These are phyloP conservation scores for Penaeus japonicus DNA, from an alignment of 1,140 invertebrate genomes.

Conservation along the genomic window DNA sequence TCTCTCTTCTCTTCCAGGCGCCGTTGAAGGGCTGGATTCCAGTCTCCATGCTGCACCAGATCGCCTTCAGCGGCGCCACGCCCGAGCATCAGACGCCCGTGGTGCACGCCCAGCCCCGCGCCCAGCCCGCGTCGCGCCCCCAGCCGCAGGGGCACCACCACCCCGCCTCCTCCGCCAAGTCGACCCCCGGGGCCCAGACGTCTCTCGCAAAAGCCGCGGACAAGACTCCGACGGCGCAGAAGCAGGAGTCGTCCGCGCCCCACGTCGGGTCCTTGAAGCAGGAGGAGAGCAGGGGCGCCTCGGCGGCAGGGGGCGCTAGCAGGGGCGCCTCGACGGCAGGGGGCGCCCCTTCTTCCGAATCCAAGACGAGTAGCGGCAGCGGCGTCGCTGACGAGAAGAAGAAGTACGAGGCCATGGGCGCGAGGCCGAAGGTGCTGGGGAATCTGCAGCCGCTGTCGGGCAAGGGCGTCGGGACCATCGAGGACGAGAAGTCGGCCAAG, in stretches of 20 bases:
- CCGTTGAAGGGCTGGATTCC: slow-evolving; percentile 57
- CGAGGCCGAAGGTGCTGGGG: slow-evolving; percentile 9
- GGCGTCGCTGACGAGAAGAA: slow-evolving; percentile 25
- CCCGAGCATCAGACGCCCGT: slow-evolving; percentile 42
- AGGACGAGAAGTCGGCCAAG: slow-evolving; percentile 39
- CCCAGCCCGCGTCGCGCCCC: not conserved
- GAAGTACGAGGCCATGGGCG: slow-evolving; percentile 47
- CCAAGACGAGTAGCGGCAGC: not conserved
- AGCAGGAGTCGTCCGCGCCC: not conserved
- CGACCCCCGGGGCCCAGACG: not conserved
- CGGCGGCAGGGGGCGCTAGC: not conserved
- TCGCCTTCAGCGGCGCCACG: slow-evolving; percentile 47
- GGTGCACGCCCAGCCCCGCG: slow-evolving; percentile 19
- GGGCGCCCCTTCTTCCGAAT: not conserved
- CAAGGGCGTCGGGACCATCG: slow-evolving; percentile 14
- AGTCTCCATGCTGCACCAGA: slow-evolving; percentile 53
- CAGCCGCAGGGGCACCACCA: not conserved
- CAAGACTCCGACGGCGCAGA: not conserved
- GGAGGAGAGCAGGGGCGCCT: not conserved
- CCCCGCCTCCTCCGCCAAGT: not conserved
- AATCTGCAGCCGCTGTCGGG: not conserved
- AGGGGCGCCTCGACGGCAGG: not conserved
- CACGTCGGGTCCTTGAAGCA: not conserved
- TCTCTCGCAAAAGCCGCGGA: not conserved
- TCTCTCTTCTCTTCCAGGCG: slow-evolving; percentile 22